Conservation (phyloP, 30 jellyfish, hydroid and myxozoan species). For the Turritopsis rubra region DNA sequence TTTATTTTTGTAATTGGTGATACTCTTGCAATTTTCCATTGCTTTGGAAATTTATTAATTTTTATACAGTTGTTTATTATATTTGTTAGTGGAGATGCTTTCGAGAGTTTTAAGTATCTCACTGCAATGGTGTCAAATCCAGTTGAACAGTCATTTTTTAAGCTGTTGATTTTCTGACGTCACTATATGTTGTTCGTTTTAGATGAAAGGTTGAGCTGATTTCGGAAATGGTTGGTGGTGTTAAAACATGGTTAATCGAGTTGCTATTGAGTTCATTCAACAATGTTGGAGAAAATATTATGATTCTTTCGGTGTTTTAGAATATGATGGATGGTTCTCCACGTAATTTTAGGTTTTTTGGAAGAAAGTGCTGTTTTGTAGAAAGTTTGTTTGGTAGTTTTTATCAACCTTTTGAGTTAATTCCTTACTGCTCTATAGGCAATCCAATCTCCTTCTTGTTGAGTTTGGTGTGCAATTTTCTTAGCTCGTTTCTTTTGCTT, state of each 20-base stretch:
- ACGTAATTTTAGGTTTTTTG: not conserved
- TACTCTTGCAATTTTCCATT: not conserved
- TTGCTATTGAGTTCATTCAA: not conserved
- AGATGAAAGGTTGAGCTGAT: not conserved
- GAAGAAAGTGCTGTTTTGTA: not conserved
- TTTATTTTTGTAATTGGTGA: not conserved
- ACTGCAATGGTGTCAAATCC: not conserved
- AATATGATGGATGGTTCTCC: not conserved
- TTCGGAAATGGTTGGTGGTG: not conserved
- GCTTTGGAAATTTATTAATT: not conserved
- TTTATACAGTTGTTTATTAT: not conserved
- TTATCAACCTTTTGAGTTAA: not conserved
- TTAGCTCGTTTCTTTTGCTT: constrained; percentile 3
- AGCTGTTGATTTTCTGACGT: not conserved
- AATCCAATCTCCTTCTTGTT: not conserved
- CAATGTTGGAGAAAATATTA: not conserved
- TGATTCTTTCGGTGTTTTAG: not conserved
- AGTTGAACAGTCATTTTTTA: not conserved
- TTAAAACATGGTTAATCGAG: not conserved
- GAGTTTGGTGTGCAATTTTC: not conserved
- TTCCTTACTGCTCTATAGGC: not conserved
- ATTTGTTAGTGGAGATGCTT: too few species aligned
- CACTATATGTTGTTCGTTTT: not conserved
- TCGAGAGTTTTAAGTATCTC: not conserved
- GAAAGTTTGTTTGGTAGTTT: not conserved